These are phyloP conservation scores for Malthinus flaveolus DNA, from an alignment of 2,888 invertebrate species.

Conservation along the genomic window DNA sequence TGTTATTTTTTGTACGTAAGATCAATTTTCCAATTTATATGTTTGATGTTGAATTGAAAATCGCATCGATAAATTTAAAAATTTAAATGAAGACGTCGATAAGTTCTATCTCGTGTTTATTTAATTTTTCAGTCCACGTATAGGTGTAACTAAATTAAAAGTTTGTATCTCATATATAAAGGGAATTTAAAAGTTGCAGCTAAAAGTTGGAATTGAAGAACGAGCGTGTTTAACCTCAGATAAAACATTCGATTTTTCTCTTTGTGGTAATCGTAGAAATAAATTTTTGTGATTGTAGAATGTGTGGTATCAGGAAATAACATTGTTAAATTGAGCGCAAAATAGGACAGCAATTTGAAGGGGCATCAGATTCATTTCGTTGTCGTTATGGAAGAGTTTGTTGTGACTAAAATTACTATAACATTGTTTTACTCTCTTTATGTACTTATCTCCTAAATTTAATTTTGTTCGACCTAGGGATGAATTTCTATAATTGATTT, in stretches of 20 bases:
- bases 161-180: background rate
- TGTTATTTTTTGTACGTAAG: no score
- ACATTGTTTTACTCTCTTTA: no score
- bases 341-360: slow-evolving; percentile 4
- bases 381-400: slow-evolving; percentile 3
- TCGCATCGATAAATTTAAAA: no score
- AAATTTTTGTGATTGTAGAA: slow-evolving; percentile 5
- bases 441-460: no score
- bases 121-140: background rate
- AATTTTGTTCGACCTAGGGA: no score
- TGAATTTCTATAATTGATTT: no score
- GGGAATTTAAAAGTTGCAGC: background rate
- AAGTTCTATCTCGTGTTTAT: no score
- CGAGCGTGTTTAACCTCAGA: slow-evolving; percentile 11
- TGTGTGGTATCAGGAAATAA: slow-evolving; percentile 9
- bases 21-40: no score
- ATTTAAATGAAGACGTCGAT: no score
- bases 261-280: slow-evolving; percentile 12
- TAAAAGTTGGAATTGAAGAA: slow-evolving; percentile 10
- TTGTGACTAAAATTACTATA: background rate
- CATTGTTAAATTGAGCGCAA: slow-evolving; percentile 13
- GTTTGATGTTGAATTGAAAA: no score
- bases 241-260: slow-evolving; percentile 16
- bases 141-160: slow-evolving; percentile 1
- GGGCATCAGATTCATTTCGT: slow-evolving; percentile 4